Base-by-base conservation (phyloP, 2,888 invertebrate species). In the Agriopis aurantiaria region DNA sequence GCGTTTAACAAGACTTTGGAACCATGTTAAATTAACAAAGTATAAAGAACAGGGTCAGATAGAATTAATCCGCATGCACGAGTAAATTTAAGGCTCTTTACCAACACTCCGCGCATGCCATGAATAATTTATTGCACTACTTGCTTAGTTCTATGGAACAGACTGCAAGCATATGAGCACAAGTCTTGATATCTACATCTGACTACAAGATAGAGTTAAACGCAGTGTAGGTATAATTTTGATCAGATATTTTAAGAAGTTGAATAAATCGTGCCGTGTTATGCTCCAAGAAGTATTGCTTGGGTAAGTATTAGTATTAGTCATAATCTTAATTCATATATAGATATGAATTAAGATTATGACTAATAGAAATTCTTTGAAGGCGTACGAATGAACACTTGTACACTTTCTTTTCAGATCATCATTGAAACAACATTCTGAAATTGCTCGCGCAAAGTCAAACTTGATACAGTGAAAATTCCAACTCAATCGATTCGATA, bases 11-110 rank as follows among this genome's bases (percentile, higher is more conserved):
- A 70, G 78, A 82, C 76, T 78, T 80, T 75, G 71, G 78, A 81
- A 73, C 72, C 73, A 71, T 82, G 83, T 75, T 85, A 86, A 82
- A 89, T 87, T 85, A 82, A 87, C 79, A 75, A 80, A 81, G 82
- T 73, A 17, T 57, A 17, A 43, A 43, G 43, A 43, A 43, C 8
- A 43, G 76, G 79, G 78, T 75, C 75, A 80, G 77, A 81, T 79
- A 77, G 79, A 81, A 82, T 77, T 86, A 85, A 85, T 83, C 81
- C 80, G 72, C 23, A 77, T 71, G 75, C 75, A 80, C 74, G 74
- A 74, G 70, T 79, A 78, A 81, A 81, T 80, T 81, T 79, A 65
- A 58, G 71, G 74, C 76, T 75, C 55, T 74, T 74, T 75, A 76
- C 78, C 75, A 80, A 76, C 68, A 66, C 79, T 40, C 12, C 75